Evolutionary conservation across 2,113 vertebrate species (phyloP).

Genomic region (Mustela lutreola): DNA sequence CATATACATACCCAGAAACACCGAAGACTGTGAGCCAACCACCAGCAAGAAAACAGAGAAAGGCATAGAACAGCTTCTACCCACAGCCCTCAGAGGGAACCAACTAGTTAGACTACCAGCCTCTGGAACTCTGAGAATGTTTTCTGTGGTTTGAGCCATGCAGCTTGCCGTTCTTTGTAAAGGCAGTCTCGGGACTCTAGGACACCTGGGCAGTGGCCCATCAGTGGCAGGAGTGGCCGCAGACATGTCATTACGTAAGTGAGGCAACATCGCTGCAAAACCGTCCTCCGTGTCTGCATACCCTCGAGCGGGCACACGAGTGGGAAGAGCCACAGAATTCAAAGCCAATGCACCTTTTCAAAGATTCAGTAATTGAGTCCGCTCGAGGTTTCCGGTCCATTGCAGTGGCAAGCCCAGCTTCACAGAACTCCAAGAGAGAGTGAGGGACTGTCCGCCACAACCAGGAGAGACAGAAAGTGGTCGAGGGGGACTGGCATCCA

Average conservation of each 20-base stretch:
- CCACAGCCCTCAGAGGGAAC: background rate
- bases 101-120: background rate
- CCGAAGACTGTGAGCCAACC: background rate
- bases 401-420: background rate
- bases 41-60: background rate
- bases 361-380: background rate
- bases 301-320: rapidly evolving
- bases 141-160: background rate
- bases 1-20: background rate
- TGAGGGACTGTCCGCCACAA: background rate
- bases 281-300: background rate
- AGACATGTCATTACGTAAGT: background rate
- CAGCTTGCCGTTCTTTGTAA: background rate
- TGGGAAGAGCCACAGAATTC: background rate
- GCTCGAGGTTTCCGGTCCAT: background rate
- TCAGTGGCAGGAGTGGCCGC: no score
- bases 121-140: background rate
- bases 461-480: background rate
- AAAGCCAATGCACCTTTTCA: background rate
- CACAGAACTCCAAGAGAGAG: background rate
- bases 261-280: background rate
- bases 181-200: background rate
- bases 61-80: background rate
- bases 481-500: background rate
- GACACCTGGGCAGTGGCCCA: background rate